These are phyloP conservation scores for Hippolais icterina DNA, from an alignment of 2,113 vertebrate species.

Conservation along the genomic window DNA sequence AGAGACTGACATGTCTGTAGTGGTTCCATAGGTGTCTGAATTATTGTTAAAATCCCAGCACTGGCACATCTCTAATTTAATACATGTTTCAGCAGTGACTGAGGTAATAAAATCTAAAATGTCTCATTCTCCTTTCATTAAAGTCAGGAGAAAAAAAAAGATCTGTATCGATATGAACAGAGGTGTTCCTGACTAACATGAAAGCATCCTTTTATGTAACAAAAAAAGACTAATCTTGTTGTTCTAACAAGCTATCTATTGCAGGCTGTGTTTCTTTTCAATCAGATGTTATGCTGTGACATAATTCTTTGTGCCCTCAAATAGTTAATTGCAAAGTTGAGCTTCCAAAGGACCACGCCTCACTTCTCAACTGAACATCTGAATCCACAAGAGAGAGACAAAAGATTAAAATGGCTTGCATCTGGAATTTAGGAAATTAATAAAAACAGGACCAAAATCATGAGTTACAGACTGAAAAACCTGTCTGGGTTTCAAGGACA, in stretches of 20 bases:
- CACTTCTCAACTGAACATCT: background rate
- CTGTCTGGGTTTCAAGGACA: background rate
- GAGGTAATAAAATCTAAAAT: constrained; percentile 39
- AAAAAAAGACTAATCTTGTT: background rate
- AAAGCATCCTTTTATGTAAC: background rate
- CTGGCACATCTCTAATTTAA: constrained; percentile 17
- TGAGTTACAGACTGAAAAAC: background rate
- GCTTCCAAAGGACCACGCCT: background rate
- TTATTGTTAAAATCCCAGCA: background rate
- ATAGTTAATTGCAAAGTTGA: background rate
- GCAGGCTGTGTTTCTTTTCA: background rate
- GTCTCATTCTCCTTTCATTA: background rate
- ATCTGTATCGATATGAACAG: background rate
- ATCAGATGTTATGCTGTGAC: background rate
- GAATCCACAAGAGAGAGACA: background rate
- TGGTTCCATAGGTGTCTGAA: constrained; percentile 4
- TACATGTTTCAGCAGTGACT: background rate
- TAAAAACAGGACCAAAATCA: background rate
- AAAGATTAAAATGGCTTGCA: background rate
- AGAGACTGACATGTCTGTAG: background rate
- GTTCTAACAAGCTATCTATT: background rate
- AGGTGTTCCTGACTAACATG: background rate
- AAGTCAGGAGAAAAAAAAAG: background rate
- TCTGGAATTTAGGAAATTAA: background rate
- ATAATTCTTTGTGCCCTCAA: background rate